These are phyloP conservation scores for Meteorus sp. DNA, from an alignment of 1,140 invertebrate genomes.

Conservation along the genomic window DNA sequence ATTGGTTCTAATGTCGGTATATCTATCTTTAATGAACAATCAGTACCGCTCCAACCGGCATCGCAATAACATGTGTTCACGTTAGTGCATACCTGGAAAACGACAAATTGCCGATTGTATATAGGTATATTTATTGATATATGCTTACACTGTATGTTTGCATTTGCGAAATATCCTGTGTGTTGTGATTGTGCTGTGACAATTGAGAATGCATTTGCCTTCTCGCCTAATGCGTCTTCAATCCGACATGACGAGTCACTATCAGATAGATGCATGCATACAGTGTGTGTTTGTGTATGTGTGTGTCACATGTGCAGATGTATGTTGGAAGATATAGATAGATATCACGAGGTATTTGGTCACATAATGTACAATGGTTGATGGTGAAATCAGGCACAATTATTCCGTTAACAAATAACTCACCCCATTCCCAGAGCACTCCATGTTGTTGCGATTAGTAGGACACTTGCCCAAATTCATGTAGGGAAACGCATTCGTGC, in stretches of 20 bases:
- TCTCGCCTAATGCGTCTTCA: neutral
- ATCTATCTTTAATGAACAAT: constrained; percentile 81
- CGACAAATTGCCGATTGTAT: neutral
- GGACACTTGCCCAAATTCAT: constrained; percentile 86
- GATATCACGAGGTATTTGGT: too few relatives aligned
- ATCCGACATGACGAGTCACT: neutral
- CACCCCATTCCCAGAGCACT: constrained; percentile 94
- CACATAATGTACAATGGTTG: too few relatives aligned
- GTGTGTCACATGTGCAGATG: neutral
- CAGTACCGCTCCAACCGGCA: constrained; percentile 82
- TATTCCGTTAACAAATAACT: constrained; percentile 49
- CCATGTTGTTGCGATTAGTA: constrained; percentile 80
- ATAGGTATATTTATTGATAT: too few relatives aligned
- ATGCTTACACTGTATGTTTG: too few relatives aligned
- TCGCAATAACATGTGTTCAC: constrained; percentile 90
- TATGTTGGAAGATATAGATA: too few relatives aligned
- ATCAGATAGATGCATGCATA: neutral
- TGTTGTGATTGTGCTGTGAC: neutral
- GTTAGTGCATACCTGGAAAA: constrained; percentile 86
- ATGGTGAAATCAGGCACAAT: neutral
- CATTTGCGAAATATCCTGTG: too few relatives aligned
- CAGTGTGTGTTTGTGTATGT: neutral
- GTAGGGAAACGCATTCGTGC: constrained; percentile 78
- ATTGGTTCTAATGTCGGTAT: constrained; percentile 64
- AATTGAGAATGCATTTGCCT: neutral